Evolutionary conservation across 2,113 vertebrate species (phyloP).

Genomic region (Malurus cyaneus): DNA sequence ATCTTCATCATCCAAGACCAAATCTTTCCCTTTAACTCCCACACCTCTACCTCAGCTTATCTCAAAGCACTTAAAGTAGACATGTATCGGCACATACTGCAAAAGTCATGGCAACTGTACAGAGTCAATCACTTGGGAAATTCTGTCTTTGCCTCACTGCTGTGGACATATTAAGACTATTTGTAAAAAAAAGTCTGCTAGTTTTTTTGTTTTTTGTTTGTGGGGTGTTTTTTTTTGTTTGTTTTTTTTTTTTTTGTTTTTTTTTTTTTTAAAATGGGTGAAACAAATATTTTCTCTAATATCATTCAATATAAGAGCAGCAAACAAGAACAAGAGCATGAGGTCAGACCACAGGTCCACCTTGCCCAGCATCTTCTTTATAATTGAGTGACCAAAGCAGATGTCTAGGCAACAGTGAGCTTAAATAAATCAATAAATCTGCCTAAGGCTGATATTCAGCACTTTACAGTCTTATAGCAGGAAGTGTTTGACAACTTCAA

Average conservation of each 20-base stretch:
- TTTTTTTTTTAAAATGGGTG: not conserved
- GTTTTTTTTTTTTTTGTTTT: too few species aligned
- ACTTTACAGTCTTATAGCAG: constrained; percentile 35
- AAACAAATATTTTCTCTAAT: not conserved
- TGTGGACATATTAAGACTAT: not conserved
- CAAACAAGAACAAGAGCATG: not conserved
- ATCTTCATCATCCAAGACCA: not conserved
- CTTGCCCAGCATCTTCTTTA: constrained; percentile 9
- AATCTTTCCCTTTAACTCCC: not conserved
- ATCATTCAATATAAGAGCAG: not conserved
- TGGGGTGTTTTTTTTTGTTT: too few species aligned
- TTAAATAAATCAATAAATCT: constrained; percentile 51
- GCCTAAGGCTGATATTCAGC: constrained; percentile 39
- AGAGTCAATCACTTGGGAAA: not conserved
- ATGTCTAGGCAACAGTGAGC: constrained; percentile 14
- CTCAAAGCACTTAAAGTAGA: not conserved
- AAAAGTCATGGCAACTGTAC: not conserved
- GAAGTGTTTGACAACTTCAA: constrained; percentile 47
- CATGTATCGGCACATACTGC: not conserved
- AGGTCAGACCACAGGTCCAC: not conserved
- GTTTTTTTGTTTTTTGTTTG: not conserved
- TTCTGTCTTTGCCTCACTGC: not conserved
- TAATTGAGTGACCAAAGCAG: constrained; percentile 39
- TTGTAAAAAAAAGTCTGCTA: not conserved
- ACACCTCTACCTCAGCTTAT: not conserved